These are phyloP conservation scores for Sander vitreus DNA, from an alignment of 2,113 vertebrate genomes.

Conservation along the genomic window DNA sequence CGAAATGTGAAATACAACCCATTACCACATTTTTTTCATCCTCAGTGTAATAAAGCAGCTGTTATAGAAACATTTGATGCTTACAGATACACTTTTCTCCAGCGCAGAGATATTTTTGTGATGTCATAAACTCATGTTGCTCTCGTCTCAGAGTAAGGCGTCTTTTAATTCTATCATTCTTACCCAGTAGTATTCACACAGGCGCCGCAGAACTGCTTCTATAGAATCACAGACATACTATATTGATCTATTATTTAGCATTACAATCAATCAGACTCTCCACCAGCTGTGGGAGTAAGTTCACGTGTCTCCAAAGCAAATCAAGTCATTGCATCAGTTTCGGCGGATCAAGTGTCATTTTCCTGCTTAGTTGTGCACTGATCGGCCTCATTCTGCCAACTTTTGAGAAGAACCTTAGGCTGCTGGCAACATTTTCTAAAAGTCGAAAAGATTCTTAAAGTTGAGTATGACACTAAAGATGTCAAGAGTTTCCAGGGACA, in stretches of 20 bases:
- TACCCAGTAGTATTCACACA: conserved; percentile 15
- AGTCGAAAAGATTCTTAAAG: conserved; percentile 8
- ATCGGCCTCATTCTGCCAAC: conserved; percentile 59
- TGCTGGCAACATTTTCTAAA: conserved; percentile 34
- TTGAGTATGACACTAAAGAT: neutral
- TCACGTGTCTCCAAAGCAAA: conserved; percentile 29
- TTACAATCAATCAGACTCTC: conserved; percentile 29
- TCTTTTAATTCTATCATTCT: conserved; percentile 19
- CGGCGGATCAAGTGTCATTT: conserved; percentile 35
- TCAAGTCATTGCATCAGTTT: conserved; percentile 41
- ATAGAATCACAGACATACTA: conserved; percentile 1
- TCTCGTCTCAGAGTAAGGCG: neutral
- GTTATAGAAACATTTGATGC: conserved; percentile 16
- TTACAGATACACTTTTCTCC: neutral
- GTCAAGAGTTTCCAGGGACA: neutral
- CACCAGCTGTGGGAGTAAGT: conserved; percentile 13
- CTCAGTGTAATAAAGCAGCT: conserved; percentile 31
- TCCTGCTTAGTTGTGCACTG: neutral
- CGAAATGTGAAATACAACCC: conserved; percentile 5
- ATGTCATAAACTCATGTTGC: neutral
- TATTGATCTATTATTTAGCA: conserved; percentile 66
- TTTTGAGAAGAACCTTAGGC: conserved; percentile 15
- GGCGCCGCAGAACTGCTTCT: neutral
- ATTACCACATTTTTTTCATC: conserved; percentile 1
- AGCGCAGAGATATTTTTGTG: neutral